Base-by-base conservation (phyloP, 2,888 invertebrate genomes). In the Sarcophaga rosellei region DNA sequence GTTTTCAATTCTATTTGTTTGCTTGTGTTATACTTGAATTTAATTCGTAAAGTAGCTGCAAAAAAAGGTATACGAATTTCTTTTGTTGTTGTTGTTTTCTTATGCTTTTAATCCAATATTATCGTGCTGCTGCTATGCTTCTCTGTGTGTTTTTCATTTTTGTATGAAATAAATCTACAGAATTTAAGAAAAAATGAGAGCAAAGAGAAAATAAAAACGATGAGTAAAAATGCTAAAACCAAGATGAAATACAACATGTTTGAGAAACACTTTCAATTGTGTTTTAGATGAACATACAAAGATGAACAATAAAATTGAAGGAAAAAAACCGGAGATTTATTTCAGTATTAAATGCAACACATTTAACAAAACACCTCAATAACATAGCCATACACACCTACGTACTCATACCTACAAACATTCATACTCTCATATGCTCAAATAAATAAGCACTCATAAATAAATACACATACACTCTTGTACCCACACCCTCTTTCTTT, bases 331-430 rank as follows among this genome's bases (percentile, higher is more conserved):
- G 23, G 68, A 83, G 83, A 87, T 87, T 85, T 85, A 88, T 88
- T 87, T 85, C 53, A 63, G 78, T 75, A 81, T 81, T 88, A 83
- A 88, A 86, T 83, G 81, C 83, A 85, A 75, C 75, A 85, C 83
- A 85, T 83, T 81, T 78, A 77, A 68, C 59, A 73, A 79, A 83
- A 85, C 85, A 82, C 80, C 80, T 86, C 70, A 61, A 70, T 79
- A 77, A 80, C 59, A n/a, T 53, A 62, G 47, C 66, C 59, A 68
- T 20, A 45, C n/a, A 53, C 53, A 53, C 20, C 12, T 45, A 74
- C 17, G n/a, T 65, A 20, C 44, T 15, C 20, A 20, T 57, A 3
- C 45, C 59, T 23, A 74, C 23, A 47, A 0, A 68, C 68, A 15
- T 53, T 53, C 35, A 45, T 61, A 61, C 21, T 21, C 61, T 21